Percentiles rank a stretch among this genome's conserved stretches.
Conservation (phyloP, 1,140 invertebrate genomes). For the Neomicropteryx cornuta region DNA sequence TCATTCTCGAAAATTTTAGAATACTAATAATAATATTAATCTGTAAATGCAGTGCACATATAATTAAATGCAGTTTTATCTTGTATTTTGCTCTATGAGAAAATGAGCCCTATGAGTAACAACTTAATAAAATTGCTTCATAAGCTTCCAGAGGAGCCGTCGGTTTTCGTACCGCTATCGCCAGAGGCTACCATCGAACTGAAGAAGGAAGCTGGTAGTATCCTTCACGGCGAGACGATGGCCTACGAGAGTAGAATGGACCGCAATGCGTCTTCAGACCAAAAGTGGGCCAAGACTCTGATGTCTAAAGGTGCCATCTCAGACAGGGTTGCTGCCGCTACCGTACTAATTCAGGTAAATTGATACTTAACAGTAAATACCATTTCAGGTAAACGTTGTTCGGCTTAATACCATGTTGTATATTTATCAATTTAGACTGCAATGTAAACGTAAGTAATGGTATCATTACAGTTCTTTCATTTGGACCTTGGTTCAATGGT, state of each 20-base stretch:
- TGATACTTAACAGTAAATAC: too few species aligned
- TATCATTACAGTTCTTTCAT: too few species aligned
- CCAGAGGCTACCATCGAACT: slow-evolving; percentile 40
- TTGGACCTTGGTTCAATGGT: too few species aligned
- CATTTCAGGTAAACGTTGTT: too few species aligned
- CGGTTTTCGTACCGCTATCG: slow-evolving; percentile 24
- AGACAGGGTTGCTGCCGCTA: slow-evolving; percentile 79
- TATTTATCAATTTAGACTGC: too few species aligned
- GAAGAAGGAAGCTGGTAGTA: slow-evolving; percentile 47
- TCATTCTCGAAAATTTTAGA: slow-evolving; percentile 6
- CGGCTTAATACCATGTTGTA: too few species aligned
- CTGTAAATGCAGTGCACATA: background rate
- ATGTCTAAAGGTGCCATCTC: slow-evolving; percentile 67
- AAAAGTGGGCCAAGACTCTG: slow-evolving; percentile 71
- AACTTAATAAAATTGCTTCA: too few species aligned
- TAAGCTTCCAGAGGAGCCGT: slow-evolving; percentile 37
- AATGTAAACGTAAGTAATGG: too few species aligned
- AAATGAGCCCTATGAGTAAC: background rate
- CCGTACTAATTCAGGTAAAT: slow-evolving; percentile 52
- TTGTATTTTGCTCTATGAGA: background rate
- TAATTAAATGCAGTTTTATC: background rate
- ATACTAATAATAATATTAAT: background rate
- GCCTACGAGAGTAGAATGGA: slow-evolving; percentile 45
- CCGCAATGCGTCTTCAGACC: slow-evolving; percentile 37
- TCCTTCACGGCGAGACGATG: slow-evolving; percentile 45